These are phyloP conservation scores for Lepus timidus DNA, from an alignment of 2,113 vertebrate species.

Conservation along the genomic window DNA sequence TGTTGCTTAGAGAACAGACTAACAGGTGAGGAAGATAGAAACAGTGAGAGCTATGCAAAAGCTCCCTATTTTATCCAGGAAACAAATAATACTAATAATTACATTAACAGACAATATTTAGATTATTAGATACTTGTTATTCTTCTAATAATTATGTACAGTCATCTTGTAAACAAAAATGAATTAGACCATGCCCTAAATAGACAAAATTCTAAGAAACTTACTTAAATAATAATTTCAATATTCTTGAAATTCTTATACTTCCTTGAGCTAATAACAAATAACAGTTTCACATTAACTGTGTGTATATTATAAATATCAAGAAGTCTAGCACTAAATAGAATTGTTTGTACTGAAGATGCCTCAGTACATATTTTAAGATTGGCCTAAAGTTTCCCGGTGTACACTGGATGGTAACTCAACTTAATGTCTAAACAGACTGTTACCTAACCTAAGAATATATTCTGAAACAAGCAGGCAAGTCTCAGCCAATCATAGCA, in stretches of 20 bases:
- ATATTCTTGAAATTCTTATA: not conserved
- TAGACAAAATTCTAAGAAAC: not conserved
- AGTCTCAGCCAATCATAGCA: too few species aligned
- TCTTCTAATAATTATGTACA: not conserved
- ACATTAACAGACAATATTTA: not conserved
- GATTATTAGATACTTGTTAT: not conserved
- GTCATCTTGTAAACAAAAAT: not conserved
- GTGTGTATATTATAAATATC: not conserved
- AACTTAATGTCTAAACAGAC: too few species aligned
- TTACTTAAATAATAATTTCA: not conserved
- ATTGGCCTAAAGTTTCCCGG: too few species aligned
- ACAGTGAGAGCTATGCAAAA: not conserved
- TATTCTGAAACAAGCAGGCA: too few species aligned
- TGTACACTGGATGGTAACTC: too few species aligned
- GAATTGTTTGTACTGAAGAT: too few species aligned
- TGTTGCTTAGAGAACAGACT: not conserved
- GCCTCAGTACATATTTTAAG: too few species aligned
- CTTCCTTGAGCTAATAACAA: not conserved
- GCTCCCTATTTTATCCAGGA: not conserved
- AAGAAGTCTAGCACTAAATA: not conserved
- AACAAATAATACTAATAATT: not conserved
- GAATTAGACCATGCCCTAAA: not conserved
- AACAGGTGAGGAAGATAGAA: not conserved
- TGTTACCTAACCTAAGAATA: too few species aligned
- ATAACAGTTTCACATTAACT: constrained; percentile 5